A percentile compares a stretch with the other conserved stretches of the same genome.
Evolutionary conservation across 2,113 vertebrate genomes (phyloP).

Genomic region (Trogon surrucura): DNA sequence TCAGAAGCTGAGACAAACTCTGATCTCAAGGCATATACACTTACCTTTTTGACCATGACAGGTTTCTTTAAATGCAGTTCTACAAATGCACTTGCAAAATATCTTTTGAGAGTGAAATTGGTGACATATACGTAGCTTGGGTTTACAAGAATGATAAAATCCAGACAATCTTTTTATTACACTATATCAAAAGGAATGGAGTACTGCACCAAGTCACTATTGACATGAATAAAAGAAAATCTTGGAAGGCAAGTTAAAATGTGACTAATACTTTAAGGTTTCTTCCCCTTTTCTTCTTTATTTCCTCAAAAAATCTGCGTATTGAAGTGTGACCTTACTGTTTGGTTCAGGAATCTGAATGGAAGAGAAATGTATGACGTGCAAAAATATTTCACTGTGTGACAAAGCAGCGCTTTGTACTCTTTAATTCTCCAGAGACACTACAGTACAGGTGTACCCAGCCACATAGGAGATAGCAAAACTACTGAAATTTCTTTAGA

Average conservation of each 20-base stretch:
- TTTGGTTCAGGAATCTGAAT: background rate
- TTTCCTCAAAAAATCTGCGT: background rate
- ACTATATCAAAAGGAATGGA: background rate
- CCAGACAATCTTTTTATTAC: background rate
- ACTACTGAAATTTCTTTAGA: background rate
- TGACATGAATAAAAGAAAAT: background rate
- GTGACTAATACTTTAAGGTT: background rate
- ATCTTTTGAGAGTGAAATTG: background rate
- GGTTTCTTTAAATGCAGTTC: background rate
- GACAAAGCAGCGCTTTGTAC: accelerated
- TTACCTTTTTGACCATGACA: background rate
- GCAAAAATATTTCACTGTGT: background rate
- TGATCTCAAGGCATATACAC: background rate
- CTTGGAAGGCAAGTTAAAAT: background rate
- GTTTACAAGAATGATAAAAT: background rate
- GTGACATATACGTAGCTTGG: background rate
- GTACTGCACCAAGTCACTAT: background rate
- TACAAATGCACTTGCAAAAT: background rate
- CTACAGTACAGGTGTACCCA: background rate
- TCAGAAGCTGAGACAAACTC: background rate
- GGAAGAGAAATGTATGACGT: background rate
- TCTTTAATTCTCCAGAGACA: background rate
- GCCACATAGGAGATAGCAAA: background rate
- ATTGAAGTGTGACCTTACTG: background rate
- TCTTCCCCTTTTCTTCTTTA: background rate